These are phyloP conservation scores for Lasioglossum lativentre DNA, from an alignment of 2,888 invertebrate genomes.

Conservation along the genomic window DNA sequence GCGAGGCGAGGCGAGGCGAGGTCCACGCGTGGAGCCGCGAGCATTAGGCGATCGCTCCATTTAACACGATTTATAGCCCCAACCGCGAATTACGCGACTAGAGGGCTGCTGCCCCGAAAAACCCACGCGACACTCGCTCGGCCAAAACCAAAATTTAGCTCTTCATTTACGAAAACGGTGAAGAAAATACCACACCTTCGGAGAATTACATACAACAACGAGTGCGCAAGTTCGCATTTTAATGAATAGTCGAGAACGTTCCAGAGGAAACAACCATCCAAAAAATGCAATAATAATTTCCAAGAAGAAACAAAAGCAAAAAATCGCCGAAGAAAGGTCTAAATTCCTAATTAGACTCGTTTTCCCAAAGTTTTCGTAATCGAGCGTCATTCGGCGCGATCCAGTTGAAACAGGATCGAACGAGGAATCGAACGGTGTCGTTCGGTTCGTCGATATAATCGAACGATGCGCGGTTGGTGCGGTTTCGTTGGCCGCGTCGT, in stretches of 20 bases:
- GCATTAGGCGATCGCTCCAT: constrained; percentile 19
- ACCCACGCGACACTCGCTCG: neutral
- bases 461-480: neutral
- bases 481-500: neutral
- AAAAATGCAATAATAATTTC: no score
- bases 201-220: no score
- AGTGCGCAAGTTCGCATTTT: no score
- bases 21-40: constrained; percentile 24
- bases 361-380: neutral
- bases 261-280: no score
- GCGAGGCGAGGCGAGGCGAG: no score
- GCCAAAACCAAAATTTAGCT: no score
- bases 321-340: no score
- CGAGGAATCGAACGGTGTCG: neutral
- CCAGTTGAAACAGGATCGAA: neutral
- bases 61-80: constrained; percentile 35
- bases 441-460: neutral
- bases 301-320: no score
- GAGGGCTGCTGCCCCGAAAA: neutral
- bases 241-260: no score
- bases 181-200: no score
- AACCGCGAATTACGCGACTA: constrained; percentile 9
- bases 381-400: neutral
- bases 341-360: no score
- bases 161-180: no score